Conservation (phyloP, 1,140 invertebrate genomes). For the Drosophila saltans region DNA sequence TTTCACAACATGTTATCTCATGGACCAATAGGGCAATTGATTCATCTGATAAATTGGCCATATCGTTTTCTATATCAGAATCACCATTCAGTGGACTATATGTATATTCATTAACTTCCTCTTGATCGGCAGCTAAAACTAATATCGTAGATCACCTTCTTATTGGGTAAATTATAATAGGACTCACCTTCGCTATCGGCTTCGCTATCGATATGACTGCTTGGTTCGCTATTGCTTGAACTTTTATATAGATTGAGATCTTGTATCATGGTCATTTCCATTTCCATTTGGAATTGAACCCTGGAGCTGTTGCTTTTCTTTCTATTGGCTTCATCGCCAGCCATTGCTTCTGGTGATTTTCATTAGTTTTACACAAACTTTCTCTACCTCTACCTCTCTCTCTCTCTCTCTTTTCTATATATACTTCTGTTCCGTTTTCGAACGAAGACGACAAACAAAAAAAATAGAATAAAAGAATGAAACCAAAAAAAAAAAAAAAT, state of each 20-base stretch:
- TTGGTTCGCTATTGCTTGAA: constrained; percentile 1
- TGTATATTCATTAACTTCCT: constrained; percentile 7
- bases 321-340: neutral
- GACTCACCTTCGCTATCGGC: constrained; percentile 19
- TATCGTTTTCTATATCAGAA: constrained; percentile 38
- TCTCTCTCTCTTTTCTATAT: too few relatives aligned
- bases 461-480: neutral
- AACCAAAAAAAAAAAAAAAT: neutral
- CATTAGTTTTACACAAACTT: neutral
- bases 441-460: neutral
- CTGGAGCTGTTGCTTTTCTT: neutral
- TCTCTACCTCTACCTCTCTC: neutral
- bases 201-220: constrained; percentile 18
- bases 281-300: neutral
- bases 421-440: too few relatives aligned
- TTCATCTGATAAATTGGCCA: constrained; percentile 34
- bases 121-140: constrained; percentile 12
- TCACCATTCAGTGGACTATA: constrained; percentile 45
- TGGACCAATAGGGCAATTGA: constrained; percentile 49
- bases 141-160: neutral
- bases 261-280: constrained; percentile 6
- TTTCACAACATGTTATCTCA: constrained; percentile 60
- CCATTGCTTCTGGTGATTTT: constrained; percentile 17
- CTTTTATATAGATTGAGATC: constrained; percentile 3
- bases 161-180: neutral